These are phyloP conservation scores for Matsumurasca onukii DNA, from an alignment of 1,140 invertebrate genomes.

Conservation along the genomic window DNA sequence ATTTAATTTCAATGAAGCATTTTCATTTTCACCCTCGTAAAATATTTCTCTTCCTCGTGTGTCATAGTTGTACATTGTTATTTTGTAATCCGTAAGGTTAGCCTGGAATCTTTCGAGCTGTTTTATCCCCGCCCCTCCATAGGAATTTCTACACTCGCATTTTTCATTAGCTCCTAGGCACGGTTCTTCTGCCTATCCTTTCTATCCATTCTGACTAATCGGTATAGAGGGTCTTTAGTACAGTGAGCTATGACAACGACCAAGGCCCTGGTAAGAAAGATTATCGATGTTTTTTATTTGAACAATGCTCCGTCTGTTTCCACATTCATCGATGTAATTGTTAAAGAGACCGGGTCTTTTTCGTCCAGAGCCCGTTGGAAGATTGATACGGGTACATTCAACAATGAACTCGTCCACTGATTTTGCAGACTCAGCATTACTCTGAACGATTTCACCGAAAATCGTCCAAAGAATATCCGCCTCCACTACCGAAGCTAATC, in stretches of 20 bases:
- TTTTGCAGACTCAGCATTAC: conserved; percentile 1
- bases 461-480: no score
- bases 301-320: conserved; percentile 4
- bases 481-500: neutral
- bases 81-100: no score
- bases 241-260: conserved; percentile 20
- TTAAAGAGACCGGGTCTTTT: conserved; percentile 3
- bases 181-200: neutral
- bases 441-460: conserved; percentile 11
- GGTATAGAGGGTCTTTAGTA: conserved; percentile 1
- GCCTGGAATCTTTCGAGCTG: neutral
- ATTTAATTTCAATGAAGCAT: conserved; percentile 14
- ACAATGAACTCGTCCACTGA: conserved; percentile 1
- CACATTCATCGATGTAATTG: conserved; percentile 21
- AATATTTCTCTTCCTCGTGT: no score
- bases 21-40: no score
- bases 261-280: conserved; percentile 12
- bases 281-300: conserved; percentile 22
- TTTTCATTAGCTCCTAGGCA: neutral
- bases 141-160: conserved; percentile 13
- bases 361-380: neutral
- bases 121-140: neutral
- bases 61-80: no score
- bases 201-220: neutral
- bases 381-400: neutral